A percentile compares a stretch with the other conserved stretches of the same genome.
Evolutionary conservation across 2,888 invertebrate species (phyloP).

Genomic region (Ophion slaviceki): DNA sequence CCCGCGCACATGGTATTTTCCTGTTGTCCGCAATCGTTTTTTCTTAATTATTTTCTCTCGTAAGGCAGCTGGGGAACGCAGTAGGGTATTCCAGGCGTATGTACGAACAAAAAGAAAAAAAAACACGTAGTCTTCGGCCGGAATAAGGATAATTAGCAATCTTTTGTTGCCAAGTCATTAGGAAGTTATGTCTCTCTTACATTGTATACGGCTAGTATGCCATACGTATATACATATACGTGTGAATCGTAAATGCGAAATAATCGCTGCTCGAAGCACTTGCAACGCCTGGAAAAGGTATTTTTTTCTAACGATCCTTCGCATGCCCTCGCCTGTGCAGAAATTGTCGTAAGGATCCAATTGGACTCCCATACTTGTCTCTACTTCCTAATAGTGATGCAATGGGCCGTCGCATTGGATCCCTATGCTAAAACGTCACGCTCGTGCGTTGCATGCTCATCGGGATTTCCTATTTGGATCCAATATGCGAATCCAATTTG

Average conservation of each 20-base stretch:
- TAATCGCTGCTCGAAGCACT: too few species aligned
- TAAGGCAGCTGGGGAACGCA: slow-evolving; percentile 29
- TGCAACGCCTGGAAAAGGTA: not conserved
- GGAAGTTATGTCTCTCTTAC: slow-evolving; percentile 53
- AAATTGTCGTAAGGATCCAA: too few species aligned
- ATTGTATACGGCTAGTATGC: not conserved
- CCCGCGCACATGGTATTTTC: slow-evolving; percentile 26
- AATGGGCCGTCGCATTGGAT: too few species aligned
- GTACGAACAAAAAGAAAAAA: slow-evolving; percentile 3
- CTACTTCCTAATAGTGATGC: too few species aligned
- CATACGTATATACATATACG: not conserved
- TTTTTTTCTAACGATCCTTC: not conserved
- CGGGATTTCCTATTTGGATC: too few species aligned
- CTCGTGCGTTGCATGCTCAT: too few species aligned
- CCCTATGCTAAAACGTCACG: too few species aligned
- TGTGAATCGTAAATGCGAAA: too few species aligned
- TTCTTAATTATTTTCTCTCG: slow-evolving; percentile 27
- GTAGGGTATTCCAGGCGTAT: slow-evolving; percentile 29
- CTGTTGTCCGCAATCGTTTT: slow-evolving; percentile 7
- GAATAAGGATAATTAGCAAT: slow-evolving; percentile 52
- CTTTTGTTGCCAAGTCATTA: slow-evolving; percentile 62
- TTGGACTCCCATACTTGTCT: too few species aligned
- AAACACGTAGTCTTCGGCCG: slow-evolving; percentile 22
- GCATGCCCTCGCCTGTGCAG: not conserved
- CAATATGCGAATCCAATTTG: too few species aligned